Evolutionary conservation across 2,797 vertebrate genomes (phyloP).

Genomic region (Poecilia wingei): DNA sequence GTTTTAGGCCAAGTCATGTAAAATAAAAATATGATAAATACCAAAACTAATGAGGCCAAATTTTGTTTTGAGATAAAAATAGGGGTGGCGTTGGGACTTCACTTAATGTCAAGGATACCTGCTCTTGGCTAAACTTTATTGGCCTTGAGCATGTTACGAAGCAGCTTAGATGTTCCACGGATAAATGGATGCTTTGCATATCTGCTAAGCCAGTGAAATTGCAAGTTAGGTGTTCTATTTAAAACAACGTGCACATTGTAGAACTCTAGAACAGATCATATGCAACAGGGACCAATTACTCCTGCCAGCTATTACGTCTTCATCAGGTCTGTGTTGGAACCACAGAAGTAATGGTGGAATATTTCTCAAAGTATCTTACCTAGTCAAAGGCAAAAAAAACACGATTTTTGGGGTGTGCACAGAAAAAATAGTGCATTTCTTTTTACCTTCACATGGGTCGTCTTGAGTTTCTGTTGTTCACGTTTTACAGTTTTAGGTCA

Average conservation of each 20-base stretch:
- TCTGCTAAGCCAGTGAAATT: slow-evolving; percentile 68
- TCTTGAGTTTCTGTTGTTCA: background rate
- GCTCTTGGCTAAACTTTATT: slow-evolving; percentile 64
- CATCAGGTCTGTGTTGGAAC: slow-evolving; percentile 82
- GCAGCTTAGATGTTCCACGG: slow-evolving; percentile 50
- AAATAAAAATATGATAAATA: slow-evolving; percentile 83
- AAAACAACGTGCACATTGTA: slow-evolving; percentile 36
- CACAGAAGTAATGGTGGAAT: slow-evolving; percentile 75
- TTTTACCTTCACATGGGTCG: background rate
- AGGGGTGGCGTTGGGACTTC: slow-evolving; percentile 52
- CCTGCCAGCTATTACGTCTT: slow-evolving; percentile 88
- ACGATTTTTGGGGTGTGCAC: background rate
- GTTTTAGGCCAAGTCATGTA: slow-evolving; percentile 81
- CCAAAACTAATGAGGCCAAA: slow-evolving; percentile 78
- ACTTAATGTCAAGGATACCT: slow-evolving; percentile 69
- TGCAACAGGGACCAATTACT: slow-evolving; percentile 96
- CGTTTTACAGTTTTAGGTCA: background rate
- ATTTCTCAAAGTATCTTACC: slow-evolving; percentile 91
- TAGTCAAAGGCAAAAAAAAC: slow-evolving; percentile 84
- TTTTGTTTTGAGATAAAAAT: slow-evolving; percentile 76
- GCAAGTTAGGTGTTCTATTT: slow-evolving; percentile 36
- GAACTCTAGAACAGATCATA: slow-evolving; percentile 83
- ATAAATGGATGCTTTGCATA: slow-evolving; percentile 74
- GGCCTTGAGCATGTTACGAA: slow-evolving; percentile 71
- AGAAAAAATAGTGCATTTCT: background rate